Percentiles rank a stretch among this genome's conserved stretches.
Evolutionary conservation across 2,888 invertebrate genomes (phyloP).

Genomic region (Poecilobothrus nobilitatus): DNA sequence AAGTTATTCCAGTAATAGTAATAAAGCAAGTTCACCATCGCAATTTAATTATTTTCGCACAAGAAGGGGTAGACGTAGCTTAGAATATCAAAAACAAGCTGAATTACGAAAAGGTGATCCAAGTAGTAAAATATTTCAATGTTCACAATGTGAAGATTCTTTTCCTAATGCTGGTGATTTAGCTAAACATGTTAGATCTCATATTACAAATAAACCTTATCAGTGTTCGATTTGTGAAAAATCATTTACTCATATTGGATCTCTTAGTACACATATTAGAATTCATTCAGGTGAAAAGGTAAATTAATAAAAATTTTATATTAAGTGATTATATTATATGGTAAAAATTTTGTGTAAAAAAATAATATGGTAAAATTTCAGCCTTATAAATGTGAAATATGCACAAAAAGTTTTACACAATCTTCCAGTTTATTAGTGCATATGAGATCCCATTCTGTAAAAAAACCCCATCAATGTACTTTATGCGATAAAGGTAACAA

Average conservation of each 20-base stretch:
- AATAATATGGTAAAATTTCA: no score
- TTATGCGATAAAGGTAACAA: constrained; percentile 41
- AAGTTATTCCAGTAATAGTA: constrained; percentile 14
- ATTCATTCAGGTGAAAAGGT: constrained; percentile 42
- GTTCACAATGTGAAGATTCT: constrained; percentile 40
- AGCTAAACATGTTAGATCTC: constrained; percentile 44
- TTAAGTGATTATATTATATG: neutral
- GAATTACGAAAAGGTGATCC: constrained; percentile 10
- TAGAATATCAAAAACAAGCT: constrained; percentile 18
- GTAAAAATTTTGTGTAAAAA: neutral
- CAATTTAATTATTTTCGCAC: constrained; percentile 7
- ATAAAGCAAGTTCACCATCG: constrained; percentile 16
- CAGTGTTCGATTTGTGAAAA: constrained; percentile 43
- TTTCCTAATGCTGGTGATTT: constrained; percentile 43
- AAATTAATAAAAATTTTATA: neutral
- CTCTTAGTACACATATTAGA: constrained; percentile 43
- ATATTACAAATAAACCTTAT: constrained; percentile 43
- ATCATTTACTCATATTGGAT: constrained; percentile 43
- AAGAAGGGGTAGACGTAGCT: constrained; percentile 34
- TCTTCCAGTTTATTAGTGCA: constrained; percentile 44
- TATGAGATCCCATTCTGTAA: constrained; percentile 39
- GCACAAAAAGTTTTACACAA: constrained; percentile 43
- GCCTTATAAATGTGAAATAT: constrained; percentile 43
- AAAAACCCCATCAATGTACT: constrained; percentile 41
- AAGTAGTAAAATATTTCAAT: constrained; percentile 32